Conservation (phyloP, 2,888 invertebrate species). For the Schrankia costaestrigalis region DNA sequence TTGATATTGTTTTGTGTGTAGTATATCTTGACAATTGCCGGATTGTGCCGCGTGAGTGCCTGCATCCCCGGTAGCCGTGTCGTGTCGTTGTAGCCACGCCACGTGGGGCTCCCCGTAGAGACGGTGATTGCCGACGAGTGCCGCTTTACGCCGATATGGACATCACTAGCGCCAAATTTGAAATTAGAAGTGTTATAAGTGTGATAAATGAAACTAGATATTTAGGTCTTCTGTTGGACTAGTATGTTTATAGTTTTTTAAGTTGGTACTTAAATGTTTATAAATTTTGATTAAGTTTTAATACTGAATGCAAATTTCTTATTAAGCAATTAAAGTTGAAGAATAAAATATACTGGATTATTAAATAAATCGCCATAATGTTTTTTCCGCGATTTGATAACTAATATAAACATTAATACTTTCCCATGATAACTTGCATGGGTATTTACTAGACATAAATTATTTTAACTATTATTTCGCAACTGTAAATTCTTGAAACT, state of each 20-base stretch:
- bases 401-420: too few species aligned
- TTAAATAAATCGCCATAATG: too few species aligned
- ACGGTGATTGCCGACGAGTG: slow-evolving; percentile 70
- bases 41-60: slow-evolving; percentile 59
- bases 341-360: too few species aligned
- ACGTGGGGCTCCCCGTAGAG: slow-evolving; percentile 73
- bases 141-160: slow-evolving; percentile 65
- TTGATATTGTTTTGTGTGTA: slow-evolving; percentile 15
- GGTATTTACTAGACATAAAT: too few species aligned
- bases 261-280: slow-evolving; percentile 1
- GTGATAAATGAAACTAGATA: slow-evolving; percentile 23
- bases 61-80: slow-evolving; percentile 45
- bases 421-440: too few species aligned
- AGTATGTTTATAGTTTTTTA: slow-evolving; percentile 10
- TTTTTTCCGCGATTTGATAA: too few species aligned
- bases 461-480: too few species aligned
- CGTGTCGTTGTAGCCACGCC: slow-evolving; percentile 40
- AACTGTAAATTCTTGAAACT: too few species aligned
- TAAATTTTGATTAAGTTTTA: too few species aligned
- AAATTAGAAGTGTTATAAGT: slow-evolving; percentile 37
- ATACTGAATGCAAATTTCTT: slow-evolving; percentile 12
- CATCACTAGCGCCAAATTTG: slow-evolving; percentile 53
- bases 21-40: slow-evolving; percentile 40
- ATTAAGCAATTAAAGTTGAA: slow-evolving; percentile 6
- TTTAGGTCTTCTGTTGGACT: slow-evolving; percentile 9